Conservation (phyloP, 2,797 vertebrate genomes). For the Pogoniulus pusillus region DNA sequence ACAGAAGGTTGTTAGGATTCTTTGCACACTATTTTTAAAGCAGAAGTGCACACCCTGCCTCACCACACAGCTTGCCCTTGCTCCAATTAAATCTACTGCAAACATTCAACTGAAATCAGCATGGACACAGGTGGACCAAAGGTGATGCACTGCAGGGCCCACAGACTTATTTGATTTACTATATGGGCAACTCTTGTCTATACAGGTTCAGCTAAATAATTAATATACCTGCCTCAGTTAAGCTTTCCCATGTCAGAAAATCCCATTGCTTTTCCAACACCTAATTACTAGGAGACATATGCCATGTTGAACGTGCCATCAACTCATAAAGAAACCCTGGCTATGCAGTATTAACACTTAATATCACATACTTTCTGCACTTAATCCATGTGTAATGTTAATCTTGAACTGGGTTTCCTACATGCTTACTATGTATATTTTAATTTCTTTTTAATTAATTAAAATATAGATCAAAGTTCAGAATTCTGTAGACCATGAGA, state of each 20-base stretch:
- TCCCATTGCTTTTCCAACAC: neutral
- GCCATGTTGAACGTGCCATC: neutral
- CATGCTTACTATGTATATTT: neutral
- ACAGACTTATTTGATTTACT: neutral
- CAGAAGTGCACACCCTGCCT: neutral
- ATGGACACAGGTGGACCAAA: neutral
- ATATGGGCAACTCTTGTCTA: neutral
- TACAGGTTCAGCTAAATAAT: neutral
- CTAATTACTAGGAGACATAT: neutral
- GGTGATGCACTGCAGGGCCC: neutral
- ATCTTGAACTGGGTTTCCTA: neutral
- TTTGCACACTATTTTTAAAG: constrained; percentile 10
- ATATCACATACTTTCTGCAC: neutral
- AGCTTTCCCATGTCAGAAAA: neutral
- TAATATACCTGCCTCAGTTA: neutral
- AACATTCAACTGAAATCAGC: neutral
- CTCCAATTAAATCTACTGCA: neutral
- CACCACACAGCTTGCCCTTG: neutral
- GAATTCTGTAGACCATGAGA: neutral
- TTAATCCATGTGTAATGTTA: neutral
- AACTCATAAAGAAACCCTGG: neutral
- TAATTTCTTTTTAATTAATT: neutral
- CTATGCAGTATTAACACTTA: neutral
- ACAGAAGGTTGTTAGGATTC: constrained; percentile 5
- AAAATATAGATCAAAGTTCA: neutral